Evolutionary conservation across 1,140 invertebrate species (phyloP), one percentile per base, ranked within the genome.

Genomic region (Tachypleus tridentatus): DNA sequence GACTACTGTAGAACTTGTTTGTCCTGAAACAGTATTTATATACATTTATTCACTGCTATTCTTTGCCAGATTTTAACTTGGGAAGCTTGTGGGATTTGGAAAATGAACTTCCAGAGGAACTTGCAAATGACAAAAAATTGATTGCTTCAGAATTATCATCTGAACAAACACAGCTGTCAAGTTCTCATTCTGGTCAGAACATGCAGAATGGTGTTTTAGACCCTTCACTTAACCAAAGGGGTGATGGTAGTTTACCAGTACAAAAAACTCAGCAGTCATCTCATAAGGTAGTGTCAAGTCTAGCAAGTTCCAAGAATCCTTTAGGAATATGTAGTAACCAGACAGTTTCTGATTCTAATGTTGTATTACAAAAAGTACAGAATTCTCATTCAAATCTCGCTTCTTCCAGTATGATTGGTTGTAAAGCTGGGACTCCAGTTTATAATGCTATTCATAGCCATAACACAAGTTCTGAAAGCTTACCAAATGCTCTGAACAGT

Each of bases 81-180:
- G 84, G 86, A 65, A 87, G 86, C 79, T 83, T 84, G 73, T 64
- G 62, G 64, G 86, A 89, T 79, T 81, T 93, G 76, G 90, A 93
- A 80, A 91, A 92, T 80, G 88, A 93, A 78, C 83, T 96, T 66
- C 92, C 92, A 52, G 91, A 95, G 81, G 93, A 95, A 78, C 79
- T 96, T 61, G 87, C 93, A 67, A 68, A 66, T 49, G 29, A 29
- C 29, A 29, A 29, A 29, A 29, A 29, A 29, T 29, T 29, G 29
- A 29, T 29, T 29, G 29, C 29, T 29, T 65, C 67, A 60, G 70
- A 69, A 52, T 62, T 69, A 50, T 57, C 58, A 51, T 51, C 57
- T 49, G 29, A 29, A 29, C 65, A 68, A 53, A 54, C 11, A 10
- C 60, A 61, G 51, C 49, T 73, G 50, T 61, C 67, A 3, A 57